A percentile compares a stretch with the other conserved stretches of the same genome.
Conservation (phyloP, 2,797 vertebrate genomes). For the Cyclopterus lumpus region DNA sequence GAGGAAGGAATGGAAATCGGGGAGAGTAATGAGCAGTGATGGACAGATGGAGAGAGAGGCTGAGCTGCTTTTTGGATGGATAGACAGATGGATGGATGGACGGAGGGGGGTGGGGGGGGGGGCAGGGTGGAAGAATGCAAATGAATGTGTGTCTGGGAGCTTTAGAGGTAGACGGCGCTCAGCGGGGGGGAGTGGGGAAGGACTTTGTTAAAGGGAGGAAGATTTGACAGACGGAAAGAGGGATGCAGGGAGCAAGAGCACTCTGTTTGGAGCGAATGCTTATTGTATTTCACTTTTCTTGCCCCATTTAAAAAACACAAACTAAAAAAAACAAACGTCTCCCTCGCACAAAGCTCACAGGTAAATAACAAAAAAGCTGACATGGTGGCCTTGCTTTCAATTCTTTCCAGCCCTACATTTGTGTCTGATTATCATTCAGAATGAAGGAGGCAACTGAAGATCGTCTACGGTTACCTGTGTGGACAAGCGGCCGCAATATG, state of each 20-base stretch:
- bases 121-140: conserved; percentile 55
- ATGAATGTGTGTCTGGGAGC: conserved; percentile 38
- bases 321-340: conserved; percentile 37
- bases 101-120: conserved; percentile 41
- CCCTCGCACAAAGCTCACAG: conserved; percentile 26
- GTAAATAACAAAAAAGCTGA: conserved; percentile 51
- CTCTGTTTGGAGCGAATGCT: conserved; percentile 15
- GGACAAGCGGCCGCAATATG: not conserved
- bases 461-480: not conserved
- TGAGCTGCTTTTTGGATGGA: conserved; percentile 55
- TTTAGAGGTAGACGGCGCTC: conserved; percentile 36
- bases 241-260: conserved; percentile 15
- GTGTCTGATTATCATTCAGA: conserved; percentile 47
- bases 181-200: conserved; percentile 23
- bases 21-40: conserved; percentile 71
- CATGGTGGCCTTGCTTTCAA: conserved; percentile 26
- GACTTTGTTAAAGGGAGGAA: conserved; percentile 35
- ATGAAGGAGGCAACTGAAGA: conserved; percentile 15
- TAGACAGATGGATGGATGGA: conserved; percentile 50
- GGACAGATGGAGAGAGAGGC: conserved; percentile 65
- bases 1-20: conserved; percentile 54
- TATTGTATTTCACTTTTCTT: conserved; percentile 42
- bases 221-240: conserved; percentile 20
- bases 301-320: not conserved
- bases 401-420: conserved; percentile 37